These are phyloP conservation scores for Nephrotoma appendiculata DNA, from an alignment of 2,888 invertebrate species.

Conservation along the genomic window DNA sequence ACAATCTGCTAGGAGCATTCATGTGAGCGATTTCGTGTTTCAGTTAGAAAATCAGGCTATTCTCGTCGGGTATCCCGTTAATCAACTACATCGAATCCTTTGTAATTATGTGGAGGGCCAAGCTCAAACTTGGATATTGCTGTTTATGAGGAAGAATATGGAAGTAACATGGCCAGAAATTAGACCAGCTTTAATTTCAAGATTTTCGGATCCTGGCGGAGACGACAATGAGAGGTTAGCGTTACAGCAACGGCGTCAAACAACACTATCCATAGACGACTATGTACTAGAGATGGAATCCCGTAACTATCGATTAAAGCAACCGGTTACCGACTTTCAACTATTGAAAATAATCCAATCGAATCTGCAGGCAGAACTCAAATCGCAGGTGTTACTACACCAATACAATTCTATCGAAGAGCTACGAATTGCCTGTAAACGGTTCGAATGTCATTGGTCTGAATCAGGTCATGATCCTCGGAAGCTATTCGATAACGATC, in stretches of 20 bases:
- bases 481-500: no score
- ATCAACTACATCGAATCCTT: not conserved
- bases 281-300: not conserved
- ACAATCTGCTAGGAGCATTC: not conserved
- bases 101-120: not conserved
- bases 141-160: no score
- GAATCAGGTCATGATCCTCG: no score
- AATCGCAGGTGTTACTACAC: no score
- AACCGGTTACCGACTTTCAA: no score
- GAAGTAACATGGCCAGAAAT: not conserved
- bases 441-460: no score
- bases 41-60: not conserved
- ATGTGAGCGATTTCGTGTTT: not conserved
- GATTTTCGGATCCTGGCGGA: not conserved
- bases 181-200: not conserved
- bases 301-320: not conserved
- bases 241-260: not conserved
- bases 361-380: not conserved
- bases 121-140: not conserved
- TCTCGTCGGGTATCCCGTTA: not conserved
- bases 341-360: no score
- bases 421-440: no score
- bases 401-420: no score
- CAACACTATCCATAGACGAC: not conserved
- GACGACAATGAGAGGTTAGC: not conserved